Evolutionary conservation across 2,797 vertebrate genomes (phyloP).

Genomic region (Hydrophis major): DNA sequence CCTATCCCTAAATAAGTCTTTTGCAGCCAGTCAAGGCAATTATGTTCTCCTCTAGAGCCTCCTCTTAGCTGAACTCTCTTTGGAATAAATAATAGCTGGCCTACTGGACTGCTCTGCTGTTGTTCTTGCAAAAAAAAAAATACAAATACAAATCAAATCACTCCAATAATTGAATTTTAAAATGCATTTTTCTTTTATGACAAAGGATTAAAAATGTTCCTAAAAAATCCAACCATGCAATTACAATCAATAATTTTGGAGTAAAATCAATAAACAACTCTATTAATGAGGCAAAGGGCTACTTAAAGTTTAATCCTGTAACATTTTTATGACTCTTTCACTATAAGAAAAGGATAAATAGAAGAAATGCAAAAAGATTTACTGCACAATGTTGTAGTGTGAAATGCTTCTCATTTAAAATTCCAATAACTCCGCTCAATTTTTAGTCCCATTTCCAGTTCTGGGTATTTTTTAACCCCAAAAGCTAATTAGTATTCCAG

Average conservation of each 20-base stretch:
- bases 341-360: background rate
- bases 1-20: conserved; percentile 25
- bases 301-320: background rate
- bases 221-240: background rate
- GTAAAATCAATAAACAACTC: background rate
- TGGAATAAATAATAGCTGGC: background rate
- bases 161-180: background rate
- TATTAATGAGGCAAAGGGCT: background rate
- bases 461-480: background rate
- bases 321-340: background rate
- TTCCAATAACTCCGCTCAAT: background rate
- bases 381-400: background rate
- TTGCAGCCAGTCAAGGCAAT: conserved; percentile 33
- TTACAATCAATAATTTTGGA: background rate
- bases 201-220: background rate
- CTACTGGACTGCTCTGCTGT: background rate
- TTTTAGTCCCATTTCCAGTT: background rate
- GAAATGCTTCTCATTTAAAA: background rate
- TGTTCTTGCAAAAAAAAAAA: background rate
- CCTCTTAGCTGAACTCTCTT: background rate
- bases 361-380: background rate
- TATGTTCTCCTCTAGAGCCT: background rate
- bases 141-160: background rate
- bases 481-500: background rate
- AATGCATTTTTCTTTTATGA: background rate